Evolutionary conservation across 2,797 vertebrate genomes (phyloP).

Genomic region (Crocidura indochinensis): DNA sequence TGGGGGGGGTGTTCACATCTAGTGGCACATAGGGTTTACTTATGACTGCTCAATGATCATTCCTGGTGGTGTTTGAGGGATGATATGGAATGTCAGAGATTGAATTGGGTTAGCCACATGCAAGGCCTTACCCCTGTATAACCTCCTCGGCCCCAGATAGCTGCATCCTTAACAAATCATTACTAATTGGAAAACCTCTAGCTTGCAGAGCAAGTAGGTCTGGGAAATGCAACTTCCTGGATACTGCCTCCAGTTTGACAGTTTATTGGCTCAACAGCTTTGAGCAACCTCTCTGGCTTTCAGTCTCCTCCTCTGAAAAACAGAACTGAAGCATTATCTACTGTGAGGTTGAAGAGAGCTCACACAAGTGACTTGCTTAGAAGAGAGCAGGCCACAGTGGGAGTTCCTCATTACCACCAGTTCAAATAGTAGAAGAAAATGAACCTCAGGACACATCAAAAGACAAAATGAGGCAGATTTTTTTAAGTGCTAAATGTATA

Average conservation of each 20-base stretch:
- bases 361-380: fast-evolving
- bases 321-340: not conserved
- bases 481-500: not conserved
- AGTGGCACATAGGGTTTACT: too few species aligned
- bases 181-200: not conserved
- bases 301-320: slow-evolving; percentile 12
- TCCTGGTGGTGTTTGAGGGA: too few species aligned
- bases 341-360: not conserved
- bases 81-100: too few species aligned
- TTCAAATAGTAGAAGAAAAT: too few species aligned
- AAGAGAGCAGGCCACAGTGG: not conserved
- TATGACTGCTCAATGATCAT: too few species aligned
- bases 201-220: not conserved
- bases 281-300: not conserved
- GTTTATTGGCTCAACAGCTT: not conserved
- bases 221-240: not conserved
- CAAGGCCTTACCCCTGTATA: too few species aligned
- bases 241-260: not conserved
- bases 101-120: too few species aligned
- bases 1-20: too few species aligned
- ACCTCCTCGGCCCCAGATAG: not conserved
- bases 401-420: not conserved
- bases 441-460: not conserved
- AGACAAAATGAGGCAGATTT: not conserved
- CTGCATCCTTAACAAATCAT: not conserved